Evolutionary conservation across 2,113 vertebrate species (phyloP).

Genomic region (Ctenodactylus gundi): DNA sequence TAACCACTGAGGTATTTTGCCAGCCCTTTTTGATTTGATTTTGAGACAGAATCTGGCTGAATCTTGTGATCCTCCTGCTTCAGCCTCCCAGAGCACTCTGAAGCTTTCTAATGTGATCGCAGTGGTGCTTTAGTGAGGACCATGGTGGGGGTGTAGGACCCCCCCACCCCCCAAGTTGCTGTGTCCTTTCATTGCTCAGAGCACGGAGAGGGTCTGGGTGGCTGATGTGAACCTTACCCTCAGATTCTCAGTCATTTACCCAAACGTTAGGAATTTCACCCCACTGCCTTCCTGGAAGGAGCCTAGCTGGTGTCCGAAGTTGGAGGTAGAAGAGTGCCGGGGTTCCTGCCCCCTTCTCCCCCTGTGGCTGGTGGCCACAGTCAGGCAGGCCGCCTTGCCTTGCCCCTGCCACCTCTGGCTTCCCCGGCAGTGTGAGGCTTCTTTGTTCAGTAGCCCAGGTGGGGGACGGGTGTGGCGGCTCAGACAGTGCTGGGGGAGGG

Average conservation of each 20-base stretch:
- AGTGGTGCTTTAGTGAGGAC: not conserved
- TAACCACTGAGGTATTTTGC: too few relatives aligned
- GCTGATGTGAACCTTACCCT: not conserved
- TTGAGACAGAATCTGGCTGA: too few relatives aligned
- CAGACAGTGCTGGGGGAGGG: not conserved
- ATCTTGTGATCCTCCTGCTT: too few relatives aligned
- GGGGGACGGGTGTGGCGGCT: not conserved
- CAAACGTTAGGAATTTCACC: conserved; percentile 1
- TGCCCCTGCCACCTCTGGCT: not conserved
- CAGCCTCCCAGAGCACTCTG: too few relatives aligned
- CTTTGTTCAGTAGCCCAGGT: conserved; percentile 37
- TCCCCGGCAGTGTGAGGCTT: conserved; percentile 26
- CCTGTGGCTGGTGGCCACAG: not conserved
- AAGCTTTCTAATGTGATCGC: not conserved
- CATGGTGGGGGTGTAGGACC: not conserved
- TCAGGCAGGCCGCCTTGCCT: not conserved
- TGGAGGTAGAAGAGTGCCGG: not conserved
- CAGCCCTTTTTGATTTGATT: too few relatives aligned
- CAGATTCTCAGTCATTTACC: conserved; percentile 6
- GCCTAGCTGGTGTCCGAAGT: not conserved
- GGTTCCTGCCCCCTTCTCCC: not conserved
- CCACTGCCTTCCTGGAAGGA: not conserved
- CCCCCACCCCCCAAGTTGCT: not conserved
- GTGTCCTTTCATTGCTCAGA: not conserved
- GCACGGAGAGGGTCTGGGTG: not conserved